Percentiles rank a stretch among this genome's conserved stretches.
These are phyloP conservation scores for Zoroaster sp. DNA, from an alignment of 53 echinoderm and acorn worm genomes.

Conservation along the genomic window DNA sequence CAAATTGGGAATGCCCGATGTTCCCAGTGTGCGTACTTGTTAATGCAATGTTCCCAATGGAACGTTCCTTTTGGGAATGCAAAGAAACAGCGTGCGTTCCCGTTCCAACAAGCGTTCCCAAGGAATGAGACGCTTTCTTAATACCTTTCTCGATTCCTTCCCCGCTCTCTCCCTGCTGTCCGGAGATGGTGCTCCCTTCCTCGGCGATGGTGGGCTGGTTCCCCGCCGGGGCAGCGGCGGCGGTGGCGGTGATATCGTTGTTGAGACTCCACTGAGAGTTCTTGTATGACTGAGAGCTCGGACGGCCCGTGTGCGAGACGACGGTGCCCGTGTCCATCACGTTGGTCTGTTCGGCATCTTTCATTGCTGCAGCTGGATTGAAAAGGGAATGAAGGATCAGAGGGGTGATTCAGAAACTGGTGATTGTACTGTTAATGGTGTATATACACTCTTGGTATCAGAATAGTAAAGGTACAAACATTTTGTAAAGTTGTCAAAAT, in stretches of 20 bases:
- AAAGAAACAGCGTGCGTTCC: too few species aligned
- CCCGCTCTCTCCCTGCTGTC: constrained; percentile 50
- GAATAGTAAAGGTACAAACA: too few species aligned
- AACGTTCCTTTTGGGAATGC: too few species aligned
- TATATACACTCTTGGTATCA: too few species aligned
- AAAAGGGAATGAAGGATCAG: not conserved
- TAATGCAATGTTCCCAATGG: too few species aligned
- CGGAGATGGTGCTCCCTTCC: constrained; percentile 73
- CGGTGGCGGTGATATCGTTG: constrained; percentile 60
- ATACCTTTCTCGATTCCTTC: constrained; percentile 53
- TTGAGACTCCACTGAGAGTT: constrained; percentile 86
- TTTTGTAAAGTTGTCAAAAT: too few species aligned
- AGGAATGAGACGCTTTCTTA: too few species aligned
- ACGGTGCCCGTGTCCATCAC: constrained; percentile 36
- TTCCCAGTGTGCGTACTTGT: too few species aligned
- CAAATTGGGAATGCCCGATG: too few species aligned
- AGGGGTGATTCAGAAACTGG: too few species aligned
- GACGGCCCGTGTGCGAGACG: constrained; percentile 71
- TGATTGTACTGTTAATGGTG: too few species aligned
- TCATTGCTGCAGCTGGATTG: constrained; percentile 15
- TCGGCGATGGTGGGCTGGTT: constrained; percentile 79
- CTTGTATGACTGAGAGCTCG: constrained; percentile 78
- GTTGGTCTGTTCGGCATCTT: constrained; percentile 14
- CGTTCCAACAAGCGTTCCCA: too few species aligned
- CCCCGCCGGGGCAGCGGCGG: constrained; percentile 12